phyloP scores from a whole-genome alignment of 2,797 vertebrate genomes.

The Enteromius anoplus region DNA sequence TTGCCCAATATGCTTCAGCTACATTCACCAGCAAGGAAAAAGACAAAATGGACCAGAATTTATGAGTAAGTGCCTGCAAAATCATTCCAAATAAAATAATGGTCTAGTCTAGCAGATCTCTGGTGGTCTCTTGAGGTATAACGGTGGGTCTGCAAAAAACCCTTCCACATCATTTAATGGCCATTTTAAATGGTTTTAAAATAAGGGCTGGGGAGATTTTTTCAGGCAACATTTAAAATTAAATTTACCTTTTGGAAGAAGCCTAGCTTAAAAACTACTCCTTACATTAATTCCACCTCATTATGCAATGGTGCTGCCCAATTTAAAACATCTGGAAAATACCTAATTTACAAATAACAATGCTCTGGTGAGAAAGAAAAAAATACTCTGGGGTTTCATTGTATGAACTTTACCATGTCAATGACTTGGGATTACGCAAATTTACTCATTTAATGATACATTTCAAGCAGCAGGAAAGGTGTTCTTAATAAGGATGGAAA shows the following conservation, averaged over 20 bases:
- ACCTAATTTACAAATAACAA: not conserved
- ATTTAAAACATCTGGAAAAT: slow-evolving; percentile 28
- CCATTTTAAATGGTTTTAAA: slow-evolving; percentile 21
- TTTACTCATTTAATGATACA: not conserved
- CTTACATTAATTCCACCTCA: slow-evolving; percentile 16
- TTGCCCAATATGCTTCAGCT: too few species aligned
- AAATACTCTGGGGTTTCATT: not conserved
- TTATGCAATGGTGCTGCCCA: slow-evolving; percentile 10
- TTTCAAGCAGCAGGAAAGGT: not conserved
- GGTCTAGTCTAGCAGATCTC: slow-evolving; percentile 3
- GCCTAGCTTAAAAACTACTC: not conserved
- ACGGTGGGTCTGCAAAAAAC: slow-evolving; percentile 1
- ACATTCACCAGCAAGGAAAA: not conserved
- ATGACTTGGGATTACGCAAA: not conserved
- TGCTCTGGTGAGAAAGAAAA: not conserved
- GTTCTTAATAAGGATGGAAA: not conserved
- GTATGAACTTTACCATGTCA: not conserved
- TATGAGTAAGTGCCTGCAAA: not conserved
- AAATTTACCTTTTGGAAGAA: slow-evolving; percentile 13
- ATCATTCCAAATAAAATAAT: slow-evolving; percentile 22
- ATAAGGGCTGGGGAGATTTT: not conserved
- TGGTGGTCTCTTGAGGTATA: slow-evolving; percentile 18
- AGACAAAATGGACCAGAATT: not conserved
- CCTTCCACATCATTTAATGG: not conserved
- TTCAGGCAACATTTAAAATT: slow-evolving; percentile 14